These are phyloP conservation scores for Drosophila simulans DNA, from an alignment of 1,140 invertebrate genomes.

Conservation along the genomic window DNA sequence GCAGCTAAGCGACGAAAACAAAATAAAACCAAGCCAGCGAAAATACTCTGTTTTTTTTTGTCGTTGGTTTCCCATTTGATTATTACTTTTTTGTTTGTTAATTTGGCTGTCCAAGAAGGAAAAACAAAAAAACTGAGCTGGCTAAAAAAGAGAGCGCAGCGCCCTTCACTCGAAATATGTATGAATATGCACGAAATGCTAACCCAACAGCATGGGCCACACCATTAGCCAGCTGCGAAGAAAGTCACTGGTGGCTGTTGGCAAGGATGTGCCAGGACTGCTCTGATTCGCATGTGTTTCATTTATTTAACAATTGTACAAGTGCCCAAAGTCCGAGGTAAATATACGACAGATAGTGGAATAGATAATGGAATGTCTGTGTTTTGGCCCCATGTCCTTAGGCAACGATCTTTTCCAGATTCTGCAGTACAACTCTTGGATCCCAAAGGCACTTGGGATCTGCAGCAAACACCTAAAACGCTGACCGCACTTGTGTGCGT, in stretches of 20 bases:
- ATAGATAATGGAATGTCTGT: no score
- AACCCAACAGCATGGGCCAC: background rate
- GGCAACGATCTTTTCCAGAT: no score
- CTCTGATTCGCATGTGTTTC: background rate
- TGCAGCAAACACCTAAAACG: background rate
- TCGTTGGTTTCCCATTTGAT: constrained; percentile 61
- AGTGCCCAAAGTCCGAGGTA: no score
- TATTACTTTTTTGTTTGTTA: constrained; percentile 61
- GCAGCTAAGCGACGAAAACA: constrained; percentile 65
- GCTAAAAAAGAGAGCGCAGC: constrained; percentile 35
- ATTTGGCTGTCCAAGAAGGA: constrained; percentile 18
- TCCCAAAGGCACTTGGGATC: background rate
- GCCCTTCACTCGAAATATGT: constrained; percentile 39
- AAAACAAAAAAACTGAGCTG: constrained; percentile 13
- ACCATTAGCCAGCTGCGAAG: background rate
- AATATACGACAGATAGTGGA: no score
- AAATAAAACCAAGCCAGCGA: constrained; percentile 62
- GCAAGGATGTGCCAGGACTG: background rate
- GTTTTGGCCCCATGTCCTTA: no score
- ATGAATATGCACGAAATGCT: constrained; percentile 17
- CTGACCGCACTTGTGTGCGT: constrained; percentile 10
- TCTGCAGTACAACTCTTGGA: no score
- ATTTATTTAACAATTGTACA: no score
- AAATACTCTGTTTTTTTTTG: constrained; percentile 8
- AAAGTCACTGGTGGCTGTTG: background rate